Evolutionary conservation across 2,888 invertebrate genomes (phyloP), one percentile per base, ranked within the genome.

Genomic region (Tipula vernalis): DNA sequence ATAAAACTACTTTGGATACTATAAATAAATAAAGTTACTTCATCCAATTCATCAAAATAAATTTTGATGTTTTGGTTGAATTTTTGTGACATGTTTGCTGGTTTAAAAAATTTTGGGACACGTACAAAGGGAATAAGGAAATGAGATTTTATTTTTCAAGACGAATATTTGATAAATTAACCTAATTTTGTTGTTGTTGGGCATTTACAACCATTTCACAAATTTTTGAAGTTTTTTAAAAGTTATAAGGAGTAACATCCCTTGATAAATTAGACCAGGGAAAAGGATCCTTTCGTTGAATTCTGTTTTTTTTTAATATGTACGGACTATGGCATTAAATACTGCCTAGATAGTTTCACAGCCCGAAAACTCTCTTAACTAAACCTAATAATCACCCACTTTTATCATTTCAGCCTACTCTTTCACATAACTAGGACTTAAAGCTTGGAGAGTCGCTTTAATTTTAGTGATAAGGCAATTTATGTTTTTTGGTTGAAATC

Each of bases 121-220:
- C 28, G 28, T 10, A 28, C 28, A 4, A 18, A 51, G 3, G 18
- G 28, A 71, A 71, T 10, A 71, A 71, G 71, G 71, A 71, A 71
- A 71, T 71, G 71, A 71, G 71, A 71, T 71, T 71, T 71, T 71
- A 28, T 71, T 71, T 71, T 71, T 28, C 28, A 28, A 28, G 28
- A 71, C 71, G 71, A 71, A 71, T 71, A 71, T 71, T 71, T 71
- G 71, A 71, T 71, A 71, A 71, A 71, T 71, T 71, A 71, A 71
- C 28, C 10, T 28, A 28, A 3, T 71, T 71, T 18, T 71, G 28
- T 71, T 71, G 71, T 71, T 51, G 51, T 15, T 44, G 1, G 5
- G 4, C 28, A 71, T 71, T 28, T 28, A 71, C 28, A 10, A 71
- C 28, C 28, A 28, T 18, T 28, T 28, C 28, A 28, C 28, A 10